Conservation (phyloP, 2,113 vertebrate species). For the Etia nguti region DNA sequence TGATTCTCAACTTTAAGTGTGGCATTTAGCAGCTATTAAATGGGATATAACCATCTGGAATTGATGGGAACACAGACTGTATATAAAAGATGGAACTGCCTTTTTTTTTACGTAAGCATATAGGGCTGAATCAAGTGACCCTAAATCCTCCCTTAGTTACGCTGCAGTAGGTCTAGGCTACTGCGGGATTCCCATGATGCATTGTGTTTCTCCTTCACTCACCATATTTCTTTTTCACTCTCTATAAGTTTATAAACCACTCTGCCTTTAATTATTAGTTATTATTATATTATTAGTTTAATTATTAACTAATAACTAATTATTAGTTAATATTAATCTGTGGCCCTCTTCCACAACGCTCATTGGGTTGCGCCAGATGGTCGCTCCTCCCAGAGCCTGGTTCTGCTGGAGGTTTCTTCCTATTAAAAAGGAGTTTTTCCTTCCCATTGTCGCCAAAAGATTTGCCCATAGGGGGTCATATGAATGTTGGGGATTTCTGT, state of each 20-base stretch:
- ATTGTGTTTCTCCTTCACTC: neutral
- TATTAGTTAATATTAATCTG: neutral
- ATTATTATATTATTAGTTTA: no score
- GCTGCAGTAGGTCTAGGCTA: neutral
- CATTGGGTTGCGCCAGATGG: neutral
- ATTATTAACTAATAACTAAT: no score
- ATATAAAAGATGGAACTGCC: neutral
- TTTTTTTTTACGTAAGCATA: neutral
- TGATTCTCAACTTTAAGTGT: neutral
- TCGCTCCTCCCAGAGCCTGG: accelerated
- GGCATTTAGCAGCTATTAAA: neutral
- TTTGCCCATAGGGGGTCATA: no score
- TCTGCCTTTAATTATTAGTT: neutral
- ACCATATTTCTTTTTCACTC: neutral
- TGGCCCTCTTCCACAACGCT: neutral
- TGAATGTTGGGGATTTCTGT: neutral
- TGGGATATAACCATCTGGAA: neutral
- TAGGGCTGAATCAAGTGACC: neutral
- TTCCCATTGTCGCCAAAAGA: neutral
- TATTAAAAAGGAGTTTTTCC: neutral
- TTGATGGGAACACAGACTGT: neutral
- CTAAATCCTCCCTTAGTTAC: neutral
- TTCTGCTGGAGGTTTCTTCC: neutral
- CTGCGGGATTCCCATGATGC: no score
- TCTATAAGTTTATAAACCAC: neutral